Conservation (phyloP, 1,140 invertebrate genomes). For the Pachypeltis micranthus region DNA sequence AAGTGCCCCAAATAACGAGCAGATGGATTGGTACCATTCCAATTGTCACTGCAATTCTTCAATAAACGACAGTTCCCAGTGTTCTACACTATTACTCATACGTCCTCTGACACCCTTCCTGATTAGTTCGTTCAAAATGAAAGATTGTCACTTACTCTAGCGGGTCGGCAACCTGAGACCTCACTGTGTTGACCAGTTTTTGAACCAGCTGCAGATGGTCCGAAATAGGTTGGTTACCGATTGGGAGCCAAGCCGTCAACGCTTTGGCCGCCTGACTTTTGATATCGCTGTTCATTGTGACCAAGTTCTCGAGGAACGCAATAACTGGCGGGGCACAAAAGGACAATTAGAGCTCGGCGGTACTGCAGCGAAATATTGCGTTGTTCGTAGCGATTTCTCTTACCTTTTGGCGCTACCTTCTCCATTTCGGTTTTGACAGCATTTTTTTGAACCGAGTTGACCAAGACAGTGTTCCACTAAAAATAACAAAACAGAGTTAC, state of each 20-base stretch:
- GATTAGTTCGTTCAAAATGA: too few species aligned
- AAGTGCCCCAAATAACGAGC: too few species aligned
- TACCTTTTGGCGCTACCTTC: constrained; percentile 33
- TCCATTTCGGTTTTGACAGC: constrained; percentile 37
- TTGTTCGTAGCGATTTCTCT: too few species aligned
- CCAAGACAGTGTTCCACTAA: constrained; percentile 41
- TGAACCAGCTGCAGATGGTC: constrained; percentile 32
- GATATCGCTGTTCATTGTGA: background rate
- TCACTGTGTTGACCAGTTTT: constrained; percentile 31
- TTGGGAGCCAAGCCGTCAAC: constrained; percentile 50
- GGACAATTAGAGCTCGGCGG: background rate
- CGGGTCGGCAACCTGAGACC: background rate
- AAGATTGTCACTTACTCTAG: constrained; percentile 24
- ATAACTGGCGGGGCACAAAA: constrained; percentile 30
- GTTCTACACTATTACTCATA: too few species aligned
- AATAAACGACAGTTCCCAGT: too few species aligned
- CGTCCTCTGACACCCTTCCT: too few species aligned
- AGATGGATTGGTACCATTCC: too few species aligned
- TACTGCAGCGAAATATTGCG: too few species aligned
- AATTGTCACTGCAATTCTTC: too few species aligned
- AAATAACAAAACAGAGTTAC: too few species aligned
- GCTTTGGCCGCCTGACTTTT: constrained; percentile 40
- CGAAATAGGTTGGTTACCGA: constrained; percentile 37
- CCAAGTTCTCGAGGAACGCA: constrained; percentile 27
- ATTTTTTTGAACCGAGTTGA: constrained; percentile 36